phyloP scores from a whole-genome alignment of 2,797 vertebrate genomes.

The Melanotaenia pygmaea region DNA sequence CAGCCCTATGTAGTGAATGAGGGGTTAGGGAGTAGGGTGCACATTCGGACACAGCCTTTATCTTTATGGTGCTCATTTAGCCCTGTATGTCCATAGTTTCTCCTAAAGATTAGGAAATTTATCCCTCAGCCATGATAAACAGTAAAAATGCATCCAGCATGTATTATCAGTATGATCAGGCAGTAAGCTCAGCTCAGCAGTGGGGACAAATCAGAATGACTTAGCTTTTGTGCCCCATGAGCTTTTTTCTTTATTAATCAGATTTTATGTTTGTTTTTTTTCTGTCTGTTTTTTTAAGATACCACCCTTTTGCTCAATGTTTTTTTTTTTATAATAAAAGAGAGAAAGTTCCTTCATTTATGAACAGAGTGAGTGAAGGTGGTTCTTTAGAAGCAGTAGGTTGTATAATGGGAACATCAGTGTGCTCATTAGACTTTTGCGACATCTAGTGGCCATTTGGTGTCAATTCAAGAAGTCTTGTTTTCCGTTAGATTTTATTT shows the following conservation, averaged over 20 bases:
- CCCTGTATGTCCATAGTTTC: constrained; percentile 1
- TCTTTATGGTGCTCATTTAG: neutral
- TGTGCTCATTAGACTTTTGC: constrained; percentile 17
- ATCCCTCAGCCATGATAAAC: constrained; percentile 9
- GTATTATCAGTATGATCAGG: constrained; percentile 25
- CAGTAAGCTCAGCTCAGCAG: constrained; percentile 43
- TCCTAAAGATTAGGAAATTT: constrained; percentile 41
- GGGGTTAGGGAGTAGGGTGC: no score
- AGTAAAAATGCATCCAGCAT: constrained; percentile 9
- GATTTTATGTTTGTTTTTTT: neutral
- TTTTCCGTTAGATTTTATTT: neutral
- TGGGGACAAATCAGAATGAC: constrained; percentile 41
- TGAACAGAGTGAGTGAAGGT: constrained; percentile 5
- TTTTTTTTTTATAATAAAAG: constrained; percentile 15
- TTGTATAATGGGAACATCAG: constrained; percentile 2
- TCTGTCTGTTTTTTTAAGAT: neutral
- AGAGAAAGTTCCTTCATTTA: constrained; percentile 48
- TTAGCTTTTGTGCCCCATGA: constrained; percentile 4
- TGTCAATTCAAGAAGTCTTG: constrained; percentile 6
- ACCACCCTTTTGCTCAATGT: neutral
- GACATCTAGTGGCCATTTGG: constrained; percentile 64
- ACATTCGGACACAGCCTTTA: neutral
- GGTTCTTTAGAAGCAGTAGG: constrained; percentile 49
- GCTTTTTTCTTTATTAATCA: constrained; percentile 17
- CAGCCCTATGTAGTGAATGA: no score